Percentiles rank a stretch among this genome's conserved stretches.
These are phyloP conservation scores for Diaphora mendica DNA, from an alignment of 2,888 invertebrate species.

Conservation along the genomic window DNA sequence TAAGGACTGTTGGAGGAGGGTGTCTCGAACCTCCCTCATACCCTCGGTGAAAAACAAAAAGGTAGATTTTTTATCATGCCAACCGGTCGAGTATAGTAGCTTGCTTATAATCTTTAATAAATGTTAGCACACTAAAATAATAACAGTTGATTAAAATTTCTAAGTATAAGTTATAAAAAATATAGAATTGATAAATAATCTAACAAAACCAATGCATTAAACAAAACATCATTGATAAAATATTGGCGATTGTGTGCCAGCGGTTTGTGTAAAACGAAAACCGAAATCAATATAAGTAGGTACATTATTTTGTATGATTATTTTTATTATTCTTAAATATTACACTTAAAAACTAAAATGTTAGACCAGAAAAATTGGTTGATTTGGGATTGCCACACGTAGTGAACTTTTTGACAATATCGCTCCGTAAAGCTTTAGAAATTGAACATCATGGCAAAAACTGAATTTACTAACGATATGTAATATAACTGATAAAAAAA, in stretches of 20 bases:
- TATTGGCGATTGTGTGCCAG: background rate
- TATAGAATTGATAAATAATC: background rate
- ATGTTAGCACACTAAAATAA: slow-evolving; percentile 6
- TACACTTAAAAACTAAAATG: slow-evolving; percentile 32
- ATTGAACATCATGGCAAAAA: background rate
- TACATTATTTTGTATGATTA: slow-evolving; percentile 29
- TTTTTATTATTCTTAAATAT: slow-evolving; percentile 26
- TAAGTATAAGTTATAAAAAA: background rate
- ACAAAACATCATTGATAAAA: slow-evolving; percentile 7
- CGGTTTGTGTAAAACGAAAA: background rate
- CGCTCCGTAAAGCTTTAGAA: background rate
- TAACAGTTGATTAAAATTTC: background rate
- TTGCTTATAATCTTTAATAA: background rate
- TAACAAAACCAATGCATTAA: slow-evolving; percentile 7
- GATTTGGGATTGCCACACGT: slow-evolving; percentile 16
- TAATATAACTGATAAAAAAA: too few species aligned
- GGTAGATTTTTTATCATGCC: too few species aligned
- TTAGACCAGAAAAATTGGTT: slow-evolving; percentile 31
- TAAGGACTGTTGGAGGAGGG: too few species aligned
- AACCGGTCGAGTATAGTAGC: background rate
- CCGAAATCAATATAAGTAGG: slow-evolving; percentile 6
- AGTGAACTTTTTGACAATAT: background rate
- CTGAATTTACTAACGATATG: background rate
- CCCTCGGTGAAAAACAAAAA: too few species aligned
- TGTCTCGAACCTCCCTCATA: too few species aligned